Percentiles rank a stretch among this genome's conserved stretches.
Evolutionary conservation across 2,888 invertebrate species (phyloP).

Genomic region (Oxystoma pomonae): DNA sequence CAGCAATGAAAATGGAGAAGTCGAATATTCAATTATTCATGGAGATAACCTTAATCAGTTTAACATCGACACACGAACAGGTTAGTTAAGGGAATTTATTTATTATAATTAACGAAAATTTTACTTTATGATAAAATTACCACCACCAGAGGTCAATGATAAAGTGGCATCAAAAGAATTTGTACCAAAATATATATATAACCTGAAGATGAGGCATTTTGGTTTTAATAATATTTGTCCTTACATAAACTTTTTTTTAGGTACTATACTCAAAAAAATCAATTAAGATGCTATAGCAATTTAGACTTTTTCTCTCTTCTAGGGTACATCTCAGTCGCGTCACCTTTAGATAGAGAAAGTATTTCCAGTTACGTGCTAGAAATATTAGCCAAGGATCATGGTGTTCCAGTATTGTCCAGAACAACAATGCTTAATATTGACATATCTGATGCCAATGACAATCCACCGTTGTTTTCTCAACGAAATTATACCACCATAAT

Average conservation of each 20-base stretch:
- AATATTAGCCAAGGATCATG: constrained; percentile 78
- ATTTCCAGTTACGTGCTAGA: constrained; percentile 73
- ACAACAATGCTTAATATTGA: constrained; percentile 73
- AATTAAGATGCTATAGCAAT: too few relatives aligned
- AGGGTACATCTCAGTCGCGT: constrained; percentile 64
- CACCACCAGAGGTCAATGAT: too few relatives aligned
- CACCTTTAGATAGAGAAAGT: constrained; percentile 78
- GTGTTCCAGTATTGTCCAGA: constrained; percentile 69
- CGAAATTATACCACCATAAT: constrained; percentile 77
- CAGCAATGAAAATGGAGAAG: constrained; percentile 72
- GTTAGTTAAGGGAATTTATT: constrained; percentile 45
- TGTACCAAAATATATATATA: too few relatives aligned
- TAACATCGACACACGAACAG: constrained; percentile 69
- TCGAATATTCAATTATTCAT: constrained; percentile 72
- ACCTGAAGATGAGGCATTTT: too few relatives aligned
- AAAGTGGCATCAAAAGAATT: too few relatives aligned
- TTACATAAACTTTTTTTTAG: too few relatives aligned
- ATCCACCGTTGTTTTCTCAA: constrained; percentile 78
- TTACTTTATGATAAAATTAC: too few relatives aligned
- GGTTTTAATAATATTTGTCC: too few relatives aligned
- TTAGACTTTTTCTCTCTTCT: not conserved
- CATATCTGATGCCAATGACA: constrained; percentile 88
- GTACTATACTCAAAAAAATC: too few relatives aligned
- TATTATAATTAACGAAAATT: too few relatives aligned
- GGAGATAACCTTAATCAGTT: constrained; percentile 77